phyloP scores from a whole-genome alignment of 1,140 invertebrate species.

The Vanessa atalanta region DNA sequence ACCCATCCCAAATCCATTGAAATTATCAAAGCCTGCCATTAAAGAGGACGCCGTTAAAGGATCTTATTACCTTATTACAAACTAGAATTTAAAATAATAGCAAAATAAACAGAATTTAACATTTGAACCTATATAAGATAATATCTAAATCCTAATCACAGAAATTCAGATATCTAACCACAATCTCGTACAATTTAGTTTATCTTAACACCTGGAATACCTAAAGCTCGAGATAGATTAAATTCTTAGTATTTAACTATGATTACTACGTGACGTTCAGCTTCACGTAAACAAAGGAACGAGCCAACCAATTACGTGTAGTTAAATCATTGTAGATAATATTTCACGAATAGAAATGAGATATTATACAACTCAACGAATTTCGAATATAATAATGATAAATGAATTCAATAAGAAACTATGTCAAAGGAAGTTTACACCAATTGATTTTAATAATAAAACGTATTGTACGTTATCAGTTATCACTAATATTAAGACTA shows the following conservation, averaged over 20 bases:
- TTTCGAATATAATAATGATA: no score
- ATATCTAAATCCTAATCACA: neutral
- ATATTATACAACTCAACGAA: no score
- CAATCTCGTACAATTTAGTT: neutral
- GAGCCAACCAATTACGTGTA: neutral
- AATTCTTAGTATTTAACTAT: neutral
- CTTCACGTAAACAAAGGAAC: neutral
- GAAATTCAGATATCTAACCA: neutral
- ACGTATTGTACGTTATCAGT: no score
- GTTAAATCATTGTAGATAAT: neutral
- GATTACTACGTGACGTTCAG: neutral
- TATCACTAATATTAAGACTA: no score
- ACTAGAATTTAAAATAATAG: neutral
- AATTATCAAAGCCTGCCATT: no score
- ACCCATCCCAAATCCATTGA: no score
- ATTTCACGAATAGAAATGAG: no score
- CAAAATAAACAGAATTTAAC: neutral
- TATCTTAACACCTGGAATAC: conserved; percentile 7
- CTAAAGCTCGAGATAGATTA: neutral
- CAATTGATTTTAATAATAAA: no score
- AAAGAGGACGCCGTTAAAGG: no score
- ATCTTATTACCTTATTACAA: no score
- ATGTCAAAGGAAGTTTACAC: no score
- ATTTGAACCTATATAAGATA: neutral
- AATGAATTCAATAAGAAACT: no score